phyloP scores from a whole-genome alignment of 2,113 vertebrate species.

The Syrmaticus mikado region DNA sequence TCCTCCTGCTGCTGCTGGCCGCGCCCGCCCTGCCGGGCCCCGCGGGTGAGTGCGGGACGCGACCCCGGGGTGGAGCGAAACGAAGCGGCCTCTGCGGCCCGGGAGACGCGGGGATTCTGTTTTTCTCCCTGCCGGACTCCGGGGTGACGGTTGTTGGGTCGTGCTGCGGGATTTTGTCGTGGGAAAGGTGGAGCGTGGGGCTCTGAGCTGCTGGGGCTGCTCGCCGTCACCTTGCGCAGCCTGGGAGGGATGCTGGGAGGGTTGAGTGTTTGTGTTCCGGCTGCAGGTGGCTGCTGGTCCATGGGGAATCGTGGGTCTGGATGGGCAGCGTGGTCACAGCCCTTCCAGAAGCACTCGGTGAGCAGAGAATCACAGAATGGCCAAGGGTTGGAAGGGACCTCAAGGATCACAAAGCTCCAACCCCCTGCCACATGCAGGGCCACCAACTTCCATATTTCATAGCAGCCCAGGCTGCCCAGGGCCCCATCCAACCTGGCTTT shows the following conservation, averaged over 20 bases:
- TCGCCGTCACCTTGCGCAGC: too few species aligned
- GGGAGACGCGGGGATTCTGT: too few species aligned
- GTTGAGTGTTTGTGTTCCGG: rapidly evolving
- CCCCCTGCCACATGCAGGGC: too few species aligned
- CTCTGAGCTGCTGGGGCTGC: too few species aligned
- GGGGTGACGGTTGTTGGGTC: too few species aligned
- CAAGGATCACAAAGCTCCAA: too few species aligned
- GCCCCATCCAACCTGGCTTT: too few species aligned
- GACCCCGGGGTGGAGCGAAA: too few species aligned
- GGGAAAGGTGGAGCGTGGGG: not conserved
- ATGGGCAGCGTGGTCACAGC: rapidly evolving
- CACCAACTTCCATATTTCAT: too few species aligned
- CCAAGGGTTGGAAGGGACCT: too few species aligned
- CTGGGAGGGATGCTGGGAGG: too few species aligned
- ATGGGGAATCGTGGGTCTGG: rapidly evolving
- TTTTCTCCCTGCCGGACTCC: not conserved
- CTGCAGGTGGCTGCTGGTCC: rapidly evolving
- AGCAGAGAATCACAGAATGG: not conserved
- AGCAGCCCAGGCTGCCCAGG: too few species aligned
- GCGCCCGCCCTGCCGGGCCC: not conserved
- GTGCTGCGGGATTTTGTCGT: not conserved
- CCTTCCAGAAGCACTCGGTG: not conserved
- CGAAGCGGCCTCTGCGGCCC: not conserved
- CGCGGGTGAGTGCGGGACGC: constrained; percentile 15
- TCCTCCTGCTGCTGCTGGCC: not conserved